Base-by-base conservation (phyloP, 2,797 vertebrate genomes). In the Sus cebifrons region DNA sequence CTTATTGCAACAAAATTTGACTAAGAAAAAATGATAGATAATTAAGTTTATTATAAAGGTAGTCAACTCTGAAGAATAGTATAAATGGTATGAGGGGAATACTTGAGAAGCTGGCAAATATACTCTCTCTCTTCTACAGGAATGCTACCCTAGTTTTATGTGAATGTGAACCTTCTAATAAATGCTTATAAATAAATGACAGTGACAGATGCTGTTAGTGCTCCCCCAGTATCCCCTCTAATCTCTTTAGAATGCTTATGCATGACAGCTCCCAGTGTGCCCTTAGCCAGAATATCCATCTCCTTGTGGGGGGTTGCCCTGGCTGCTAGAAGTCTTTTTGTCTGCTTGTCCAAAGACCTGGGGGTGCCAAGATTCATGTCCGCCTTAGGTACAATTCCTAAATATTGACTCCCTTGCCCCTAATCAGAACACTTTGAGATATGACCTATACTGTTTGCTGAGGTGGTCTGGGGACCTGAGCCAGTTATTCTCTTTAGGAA, bases 331-430 rank as follows among this genome's bases (percentile, higher is more conserved):
- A 81, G 77, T 91, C 78, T n/a, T 78, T 58, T 25, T 29, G 74
- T 49, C 36, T 65, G 11, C 16, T 58, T 21, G 27, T 29, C 64
- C 29, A 82, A 23, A 75, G 32, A 85, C 12, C 44, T 60, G 12
- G 52, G 81, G 91, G 85, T 40, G 81, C 71, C 77, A 88, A 40
- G 58, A 62, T 68, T 81, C 81, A 27, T 52, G 29, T 87, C 85
- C 85, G 92, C 29, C 52, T 90, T 54, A 16, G 32, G 67, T 32
- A 23, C 10, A n/a, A 62, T 49, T 49, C 82, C 73, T 77, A 65
- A 64, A 81, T 52, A 67, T 18, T 60, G 40, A 79, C 77, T n/a
- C 18, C 36, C 16, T 49, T 23, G 27, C 14, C 60, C 27, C 40
- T 73, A 58, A 49, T 52, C 54, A 74, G 8, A 17, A 70, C 32